Conservation (phyloP, 2,888 invertebrate species). For the Calliopum simillimum region DNA sequence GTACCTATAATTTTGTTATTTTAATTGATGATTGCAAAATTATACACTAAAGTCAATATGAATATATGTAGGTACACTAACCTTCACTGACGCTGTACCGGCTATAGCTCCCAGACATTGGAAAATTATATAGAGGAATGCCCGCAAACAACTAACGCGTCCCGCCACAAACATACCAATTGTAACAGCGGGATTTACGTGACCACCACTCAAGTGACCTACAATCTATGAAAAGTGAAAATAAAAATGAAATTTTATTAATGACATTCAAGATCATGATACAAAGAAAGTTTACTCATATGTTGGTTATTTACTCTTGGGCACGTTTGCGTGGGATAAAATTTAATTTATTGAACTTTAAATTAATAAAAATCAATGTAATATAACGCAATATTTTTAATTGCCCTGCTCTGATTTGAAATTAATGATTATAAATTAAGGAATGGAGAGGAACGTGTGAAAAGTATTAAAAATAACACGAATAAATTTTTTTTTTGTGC, state of each 20-base stretch:
- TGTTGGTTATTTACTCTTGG: too few species aligned
- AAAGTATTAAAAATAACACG: too few species aligned
- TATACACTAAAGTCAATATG: background rate
- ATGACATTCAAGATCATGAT: too few species aligned
- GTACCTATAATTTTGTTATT: conserved; percentile 68
- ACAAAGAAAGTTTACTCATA: too few species aligned
- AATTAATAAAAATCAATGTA: too few species aligned
- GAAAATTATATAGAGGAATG: conserved; percentile 81
- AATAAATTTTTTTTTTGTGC: too few species aligned
- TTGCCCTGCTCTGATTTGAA: too few species aligned
- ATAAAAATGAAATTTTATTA: background rate
- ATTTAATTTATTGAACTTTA: too few species aligned
- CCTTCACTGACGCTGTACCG: conserved; percentile 80
- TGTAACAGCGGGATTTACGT: conserved; percentile 94
- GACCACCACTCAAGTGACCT: conserved; percentile 90
- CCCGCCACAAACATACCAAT: conserved; percentile 82
- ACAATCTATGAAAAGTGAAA: conserved; percentile 72
- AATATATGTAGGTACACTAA: conserved; percentile 52
- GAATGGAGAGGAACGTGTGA: too few species aligned
- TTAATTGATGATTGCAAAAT: background rate
- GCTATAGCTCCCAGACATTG: conserved; percentile 87
- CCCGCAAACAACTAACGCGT: conserved; percentile 80
- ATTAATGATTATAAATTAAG: too few species aligned
- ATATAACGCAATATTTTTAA: too few species aligned
- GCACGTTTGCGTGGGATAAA: too few species aligned